Conservation (phyloP, 2,113 vertebrate species). For the Kobus ellipsiprymnus region DNA sequence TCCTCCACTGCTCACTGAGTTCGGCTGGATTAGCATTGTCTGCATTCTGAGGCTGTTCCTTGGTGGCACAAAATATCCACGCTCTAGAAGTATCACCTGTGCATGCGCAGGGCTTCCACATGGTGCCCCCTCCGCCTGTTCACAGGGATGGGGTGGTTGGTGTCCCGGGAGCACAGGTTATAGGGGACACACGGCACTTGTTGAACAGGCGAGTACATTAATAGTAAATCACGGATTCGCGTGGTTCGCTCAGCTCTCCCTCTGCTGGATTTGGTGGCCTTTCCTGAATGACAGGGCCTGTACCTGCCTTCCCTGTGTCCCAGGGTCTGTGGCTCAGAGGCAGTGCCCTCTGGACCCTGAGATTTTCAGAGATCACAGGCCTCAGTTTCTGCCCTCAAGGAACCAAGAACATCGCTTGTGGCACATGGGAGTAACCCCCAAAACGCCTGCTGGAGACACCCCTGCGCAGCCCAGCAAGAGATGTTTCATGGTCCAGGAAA, state of each 20-base stretch:
- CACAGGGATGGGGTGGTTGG: rapidly evolving
- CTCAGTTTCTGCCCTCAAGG: not conserved
- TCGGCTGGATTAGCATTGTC: rapidly evolving
- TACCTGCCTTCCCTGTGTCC: not conserved
- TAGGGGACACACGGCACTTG: not conserved
- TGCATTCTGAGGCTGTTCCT: not conserved
- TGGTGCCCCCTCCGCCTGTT: rapidly evolving
- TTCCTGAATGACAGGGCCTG: not conserved
- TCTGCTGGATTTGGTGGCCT: not conserved
- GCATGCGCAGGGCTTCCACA: not conserved
- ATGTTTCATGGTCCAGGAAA: not conserved
- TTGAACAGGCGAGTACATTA: rapidly evolving
- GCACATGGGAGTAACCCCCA: rapidly evolving
- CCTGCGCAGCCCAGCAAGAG: not conserved
- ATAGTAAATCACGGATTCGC: rapidly evolving
- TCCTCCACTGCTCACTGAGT: not conserved
- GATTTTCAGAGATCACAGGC: not conserved
- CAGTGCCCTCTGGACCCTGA: not conserved
- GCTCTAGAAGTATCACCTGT: rapidly evolving
- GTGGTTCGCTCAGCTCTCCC: rapidly evolving
- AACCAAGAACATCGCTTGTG: not conserved
- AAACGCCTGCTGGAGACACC: not conserved
- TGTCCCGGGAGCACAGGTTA: not conserved
- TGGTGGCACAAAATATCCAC: not conserved
- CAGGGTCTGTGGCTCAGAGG: not conserved